Base-by-base conservation (phyloP, 1,140 invertebrate species). In the Drosophila insularis region DNA sequence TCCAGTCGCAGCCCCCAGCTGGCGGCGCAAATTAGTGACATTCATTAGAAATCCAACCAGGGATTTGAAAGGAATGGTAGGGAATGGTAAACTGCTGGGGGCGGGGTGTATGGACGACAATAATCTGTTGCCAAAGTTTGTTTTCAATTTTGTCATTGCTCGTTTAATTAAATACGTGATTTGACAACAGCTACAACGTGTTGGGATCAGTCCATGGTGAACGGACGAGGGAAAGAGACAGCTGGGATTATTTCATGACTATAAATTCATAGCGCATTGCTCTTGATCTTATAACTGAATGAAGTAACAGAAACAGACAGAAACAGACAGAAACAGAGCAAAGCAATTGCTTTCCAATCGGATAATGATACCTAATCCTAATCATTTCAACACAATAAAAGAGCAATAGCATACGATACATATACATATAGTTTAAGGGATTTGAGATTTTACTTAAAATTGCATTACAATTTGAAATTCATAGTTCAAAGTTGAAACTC, bases 121-220 rank as follows among this genome's bases (percentile, higher is more conserved):
- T 32, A n/a, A 53, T n/a, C 27, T 54, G 46, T 63, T 63, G 43
- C 46, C 62, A 63, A 63, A 63, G 39, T 63, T 63, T 63, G 62
- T 63, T 63, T 63, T 63, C 31, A 63, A 63, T 63, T 63, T 63
- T 53, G 62, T 63, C 62, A 27, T 35, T 32, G 40, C 23, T 46
- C 62, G 62, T 53, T 63, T 63, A 63, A 63, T 63, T 63, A 63
- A 63, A 63, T 63, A 63, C 60, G 60, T 63, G 60, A 63, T 63
- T 63, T 63, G 23, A 63, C 43, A 63, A 60, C 58, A 40, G 37
- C 32, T 8, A 13, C 37, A 37, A 60, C 58, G 58, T 60, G 58
- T 40, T 37, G 19, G 58, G 14, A 19, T 19, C 58, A 21, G 14
- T 8, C 23, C 14, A 11, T 1, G 31, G 17, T n/a, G 0, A 37